Evolutionary conservation across 2,797 vertebrate genomes (phyloP).

Genomic region (Phoebastria nigripes): DNA sequence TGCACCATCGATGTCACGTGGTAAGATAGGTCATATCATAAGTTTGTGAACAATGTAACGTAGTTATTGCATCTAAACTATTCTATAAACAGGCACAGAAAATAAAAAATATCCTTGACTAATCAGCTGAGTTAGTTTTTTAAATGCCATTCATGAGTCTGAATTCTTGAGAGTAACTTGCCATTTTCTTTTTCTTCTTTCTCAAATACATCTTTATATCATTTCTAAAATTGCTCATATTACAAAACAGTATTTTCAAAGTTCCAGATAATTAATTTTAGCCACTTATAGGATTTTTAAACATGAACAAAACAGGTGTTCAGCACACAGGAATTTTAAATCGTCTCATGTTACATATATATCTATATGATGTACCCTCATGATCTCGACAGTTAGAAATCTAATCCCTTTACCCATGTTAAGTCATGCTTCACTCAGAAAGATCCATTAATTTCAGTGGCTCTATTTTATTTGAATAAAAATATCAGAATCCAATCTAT

Average conservation of each 20-base stretch:
- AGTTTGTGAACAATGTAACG: background rate
- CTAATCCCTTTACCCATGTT: background rate
- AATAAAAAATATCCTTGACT: background rate
- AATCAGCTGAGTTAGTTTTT: background rate
- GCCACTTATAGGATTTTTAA: background rate
- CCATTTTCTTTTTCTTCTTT: background rate
- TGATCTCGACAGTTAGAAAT: background rate
- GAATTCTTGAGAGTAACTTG: background rate
- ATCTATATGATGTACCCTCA: background rate
- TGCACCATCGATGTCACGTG: background rate
- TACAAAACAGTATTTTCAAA: background rate
- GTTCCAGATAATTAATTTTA: background rate
- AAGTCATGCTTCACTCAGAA: background rate
- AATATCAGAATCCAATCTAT: conserved; percentile 5
- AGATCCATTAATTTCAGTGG: background rate
- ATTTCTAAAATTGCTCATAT: background rate
- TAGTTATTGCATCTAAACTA: background rate
- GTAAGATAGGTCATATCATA: background rate
- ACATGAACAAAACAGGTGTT: background rate
- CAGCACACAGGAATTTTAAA: background rate
- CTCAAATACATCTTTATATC: background rate
- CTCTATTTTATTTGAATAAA: conserved; percentile 13
- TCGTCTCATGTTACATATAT: background rate
- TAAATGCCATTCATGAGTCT: background rate
- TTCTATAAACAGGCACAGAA: background rate